phyloP scores from a whole-genome alignment of 2,888 invertebrate species.

The Napeogenes inachia region DNA sequence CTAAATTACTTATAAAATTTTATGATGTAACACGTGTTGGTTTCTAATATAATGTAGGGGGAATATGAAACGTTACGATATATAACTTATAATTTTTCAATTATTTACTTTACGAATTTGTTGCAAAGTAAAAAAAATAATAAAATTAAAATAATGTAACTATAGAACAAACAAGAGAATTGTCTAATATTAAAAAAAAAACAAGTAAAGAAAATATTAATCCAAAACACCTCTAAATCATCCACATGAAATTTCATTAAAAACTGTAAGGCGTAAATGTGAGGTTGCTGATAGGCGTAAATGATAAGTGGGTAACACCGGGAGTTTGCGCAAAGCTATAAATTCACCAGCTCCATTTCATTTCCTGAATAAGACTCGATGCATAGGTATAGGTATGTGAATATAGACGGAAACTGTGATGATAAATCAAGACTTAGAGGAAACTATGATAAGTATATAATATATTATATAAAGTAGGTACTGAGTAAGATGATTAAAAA shows the following conservation, averaged over 20 bases:
- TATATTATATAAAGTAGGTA: not conserved
- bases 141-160: not conserved
- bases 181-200: not conserved
- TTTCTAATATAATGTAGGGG: too few relatives aligned
- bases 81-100: too few relatives aligned
- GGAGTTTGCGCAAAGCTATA: slow-evolving; percentile 57
- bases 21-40: slow-evolving; percentile 36
- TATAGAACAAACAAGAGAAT: not conserved
- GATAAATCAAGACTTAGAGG: slow-evolving; percentile 14
- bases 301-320: slow-evolving; percentile 69
- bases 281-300: slow-evolving; percentile 51
- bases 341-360: slow-evolving; percentile 68
- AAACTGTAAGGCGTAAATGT: slow-evolving; percentile 31
- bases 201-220: not conserved
- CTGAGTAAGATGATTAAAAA: too few relatives aligned
- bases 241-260: slow-evolving; percentile 27
- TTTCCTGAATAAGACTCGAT: slow-evolving; percentile 69
- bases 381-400: slow-evolving; percentile 33
- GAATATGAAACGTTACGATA: too few relatives aligned
- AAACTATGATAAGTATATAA: not conserved
- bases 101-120: too few relatives aligned
- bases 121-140: too few relatives aligned
- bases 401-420: slow-evolving; percentile 16
- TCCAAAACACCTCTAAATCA: not conserved
- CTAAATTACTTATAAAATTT: slow-evolving; percentile 31